Conservation (phyloP, 2,888 invertebrate genomes). For the Cistogaster globosa region DNA sequence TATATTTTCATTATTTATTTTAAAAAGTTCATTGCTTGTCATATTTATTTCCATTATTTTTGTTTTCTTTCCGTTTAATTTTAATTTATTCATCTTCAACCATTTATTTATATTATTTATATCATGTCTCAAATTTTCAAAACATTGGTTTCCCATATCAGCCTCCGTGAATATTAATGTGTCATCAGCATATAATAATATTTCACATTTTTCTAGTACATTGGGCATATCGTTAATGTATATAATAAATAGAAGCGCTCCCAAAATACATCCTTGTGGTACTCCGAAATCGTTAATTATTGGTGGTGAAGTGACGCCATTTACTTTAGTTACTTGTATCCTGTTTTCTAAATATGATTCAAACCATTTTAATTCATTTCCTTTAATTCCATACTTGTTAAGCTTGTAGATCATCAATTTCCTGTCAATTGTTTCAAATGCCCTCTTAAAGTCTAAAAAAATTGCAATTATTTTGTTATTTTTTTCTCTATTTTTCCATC, state of each 20-base stretch:
- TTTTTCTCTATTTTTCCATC: neutral
- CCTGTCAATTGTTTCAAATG: neutral
- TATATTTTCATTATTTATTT: neutral
- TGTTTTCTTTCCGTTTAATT: neutral
- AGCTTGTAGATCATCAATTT: neutral
- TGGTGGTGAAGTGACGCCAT: neutral
- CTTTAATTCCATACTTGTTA: neutral
- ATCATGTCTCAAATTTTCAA: neutral
- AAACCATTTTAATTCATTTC: neutral
- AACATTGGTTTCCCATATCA: neutral
- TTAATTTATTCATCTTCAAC: constrained; percentile 1
- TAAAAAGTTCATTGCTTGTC: neutral
- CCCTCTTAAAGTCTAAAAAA: neutral
- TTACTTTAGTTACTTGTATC: neutral
- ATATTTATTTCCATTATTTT: neutral
- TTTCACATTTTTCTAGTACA: neutral
- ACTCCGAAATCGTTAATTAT: neutral
- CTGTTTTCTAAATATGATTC: neutral
- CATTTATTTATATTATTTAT: neutral
- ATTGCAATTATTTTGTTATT: neutral
- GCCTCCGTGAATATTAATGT: neutral
- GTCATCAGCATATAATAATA: neutral
- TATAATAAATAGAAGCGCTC: neutral
- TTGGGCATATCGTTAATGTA: neutral
- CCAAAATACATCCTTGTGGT: neutral